These are phyloP conservation scores for Toxotes jaculatrix DNA, from an alignment of 2,113 vertebrate species.

Conservation along the genomic window DNA sequence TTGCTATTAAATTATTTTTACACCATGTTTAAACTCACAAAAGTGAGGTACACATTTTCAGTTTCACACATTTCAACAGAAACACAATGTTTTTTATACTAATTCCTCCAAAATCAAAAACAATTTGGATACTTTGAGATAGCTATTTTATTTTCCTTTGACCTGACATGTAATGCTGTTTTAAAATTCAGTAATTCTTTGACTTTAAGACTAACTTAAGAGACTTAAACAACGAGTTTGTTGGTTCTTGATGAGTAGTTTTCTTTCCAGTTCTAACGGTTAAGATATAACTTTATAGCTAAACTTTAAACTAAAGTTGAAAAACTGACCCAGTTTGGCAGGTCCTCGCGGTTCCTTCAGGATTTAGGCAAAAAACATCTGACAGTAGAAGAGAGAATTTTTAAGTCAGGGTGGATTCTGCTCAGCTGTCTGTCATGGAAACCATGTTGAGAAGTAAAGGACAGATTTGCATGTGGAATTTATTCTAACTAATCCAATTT, in stretches of 20 bases:
- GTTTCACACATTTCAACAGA: not conserved
- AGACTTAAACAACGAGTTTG: not conserved
- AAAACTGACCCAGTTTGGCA: not conserved
- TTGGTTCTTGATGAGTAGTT: too few relatives aligned
- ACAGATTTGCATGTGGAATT: not conserved
- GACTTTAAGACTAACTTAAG: too few relatives aligned
- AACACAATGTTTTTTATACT: not conserved
- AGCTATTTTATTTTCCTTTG: not conserved
- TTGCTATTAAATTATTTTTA: not conserved
- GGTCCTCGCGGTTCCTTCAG: not conserved
- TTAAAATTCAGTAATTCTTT: not conserved
- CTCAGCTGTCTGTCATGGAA: constrained; percentile 7
- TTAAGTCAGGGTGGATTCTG: not conserved
- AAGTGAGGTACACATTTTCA: not conserved
- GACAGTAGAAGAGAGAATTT: not conserved
- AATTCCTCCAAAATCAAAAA: not conserved
- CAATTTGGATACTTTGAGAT: not conserved
- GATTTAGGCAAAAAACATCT: not conserved
- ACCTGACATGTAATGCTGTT: not conserved
- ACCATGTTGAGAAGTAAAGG: not conserved
- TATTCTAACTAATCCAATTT: not conserved
- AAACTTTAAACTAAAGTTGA: not conserved
- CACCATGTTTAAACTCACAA: not conserved
- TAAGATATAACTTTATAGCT: not conserved
- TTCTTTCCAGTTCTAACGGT: too few relatives aligned